These are phyloP conservation scores for Tachina grossa DNA, from an alignment of 2,888 invertebrate species.

Conservation along the genomic window DNA sequence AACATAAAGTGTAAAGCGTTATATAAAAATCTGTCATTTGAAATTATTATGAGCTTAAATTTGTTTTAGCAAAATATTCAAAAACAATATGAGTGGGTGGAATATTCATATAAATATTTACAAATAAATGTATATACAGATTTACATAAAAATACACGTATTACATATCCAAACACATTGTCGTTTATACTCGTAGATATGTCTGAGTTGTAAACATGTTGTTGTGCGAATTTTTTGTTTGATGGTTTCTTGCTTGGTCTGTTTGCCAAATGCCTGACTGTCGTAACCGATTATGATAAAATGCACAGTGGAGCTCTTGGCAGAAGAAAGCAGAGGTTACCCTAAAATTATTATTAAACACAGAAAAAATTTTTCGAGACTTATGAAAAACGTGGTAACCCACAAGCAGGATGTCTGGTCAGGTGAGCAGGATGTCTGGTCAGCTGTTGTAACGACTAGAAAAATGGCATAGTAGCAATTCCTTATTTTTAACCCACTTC, in stretches of 20 bases:
- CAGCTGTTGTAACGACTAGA: too few relatives aligned
- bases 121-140: background rate
- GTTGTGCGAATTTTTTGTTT: slow-evolving; percentile 10
- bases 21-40: slow-evolving; percentile 17
- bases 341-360: background rate
- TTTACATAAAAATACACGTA: background rate
- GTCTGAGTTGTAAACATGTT: slow-evolving; percentile 10
- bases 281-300: slow-evolving; percentile 39
- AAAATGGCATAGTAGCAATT: too few relatives aligned
- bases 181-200: slow-evolving; percentile 16
- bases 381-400: too few relatives aligned
- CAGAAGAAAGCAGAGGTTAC: background rate
- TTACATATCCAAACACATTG: background rate
- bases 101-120: slow-evolving; percentile 8
- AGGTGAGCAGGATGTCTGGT: too few relatives aligned
- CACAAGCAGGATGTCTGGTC: too few relatives aligned
- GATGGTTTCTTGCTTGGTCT: slow-evolving; percentile 18
- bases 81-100: slow-evolving; percentile 45
- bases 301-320: background rate
- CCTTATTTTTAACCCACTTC: too few relatives aligned
- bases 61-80: slow-evolving; percentile 16
- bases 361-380: too few relatives aligned
- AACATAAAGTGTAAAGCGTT: slow-evolving; percentile 26
- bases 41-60: slow-evolving; percentile 34
- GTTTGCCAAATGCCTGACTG: slow-evolving; percentile 29